Conservation (phyloP, 2,888 invertebrate species). For the Eurois occulta region DNA sequence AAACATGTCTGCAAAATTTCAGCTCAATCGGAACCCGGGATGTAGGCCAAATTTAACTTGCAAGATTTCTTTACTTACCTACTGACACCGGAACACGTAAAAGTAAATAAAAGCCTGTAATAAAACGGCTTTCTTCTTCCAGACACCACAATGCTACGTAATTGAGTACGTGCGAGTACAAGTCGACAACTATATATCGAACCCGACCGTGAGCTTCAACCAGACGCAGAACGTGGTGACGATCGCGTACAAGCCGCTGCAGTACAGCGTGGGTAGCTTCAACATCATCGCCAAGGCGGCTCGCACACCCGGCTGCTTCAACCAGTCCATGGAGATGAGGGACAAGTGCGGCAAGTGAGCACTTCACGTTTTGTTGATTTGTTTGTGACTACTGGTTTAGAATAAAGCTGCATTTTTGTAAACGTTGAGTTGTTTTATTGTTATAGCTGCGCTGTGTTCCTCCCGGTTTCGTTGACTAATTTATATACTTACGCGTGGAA, state of each 20-base stretch:
- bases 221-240: slow-evolving; percentile 29
- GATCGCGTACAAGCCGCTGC: slow-evolving; percentile 61
- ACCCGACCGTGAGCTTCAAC: slow-evolving; percentile 59
- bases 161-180: slow-evolving; percentile 58
- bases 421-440: slow-evolving; percentile 15
- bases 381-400: neutral
- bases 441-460: neutral
- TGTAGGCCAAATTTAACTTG: neutral
- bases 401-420: slow-evolving; percentile 28
- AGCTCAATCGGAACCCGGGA: neutral
- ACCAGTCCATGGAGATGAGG: slow-evolving; percentile 36
- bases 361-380: neutral
- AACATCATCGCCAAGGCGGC: slow-evolving; percentile 58
- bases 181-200: slow-evolving; percentile 57
- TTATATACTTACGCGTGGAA: neutral
- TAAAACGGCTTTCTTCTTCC: neutral
- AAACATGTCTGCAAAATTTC: neutral
- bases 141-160: slow-evolving; percentile 50
- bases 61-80: no score
- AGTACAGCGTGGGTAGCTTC: slow-evolving; percentile 59
- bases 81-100: neutral
- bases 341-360: slow-evolving; percentile 13
- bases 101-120: neutral
- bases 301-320: slow-evolving; percentile 51
- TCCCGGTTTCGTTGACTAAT: neutral